Evolutionary conservation across 2,113 vertebrate species (phyloP).

Genomic region (Zapus hudsonius): DNA sequence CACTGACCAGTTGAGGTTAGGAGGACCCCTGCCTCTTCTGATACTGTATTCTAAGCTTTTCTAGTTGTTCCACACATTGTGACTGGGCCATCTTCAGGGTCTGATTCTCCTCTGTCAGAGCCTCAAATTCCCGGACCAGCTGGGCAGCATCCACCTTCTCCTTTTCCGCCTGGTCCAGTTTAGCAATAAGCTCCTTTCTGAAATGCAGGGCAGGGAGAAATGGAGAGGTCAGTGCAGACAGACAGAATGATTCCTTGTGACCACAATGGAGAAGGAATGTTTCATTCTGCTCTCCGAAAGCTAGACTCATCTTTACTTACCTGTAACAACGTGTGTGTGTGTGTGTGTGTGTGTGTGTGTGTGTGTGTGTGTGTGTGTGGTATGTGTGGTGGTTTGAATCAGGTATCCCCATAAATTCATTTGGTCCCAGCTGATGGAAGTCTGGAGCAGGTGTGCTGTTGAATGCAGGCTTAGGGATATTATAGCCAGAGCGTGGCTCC

Average conservation of each 20-base stretch:
- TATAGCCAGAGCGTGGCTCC: too few species aligned
- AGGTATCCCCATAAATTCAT: too few species aligned
- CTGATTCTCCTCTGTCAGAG: conserved; percentile 94
- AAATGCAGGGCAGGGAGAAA: background rate
- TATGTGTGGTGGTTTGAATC: too few species aligned
- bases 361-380: too few species aligned
- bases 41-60: conserved; percentile 92
- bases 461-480: too few species aligned
- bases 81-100: conserved; percentile 92
- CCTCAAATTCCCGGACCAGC: conserved; percentile 93
- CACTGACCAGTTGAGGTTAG: conserved; percentile 83
- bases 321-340: too few species aligned
- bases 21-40: conserved; percentile 93
- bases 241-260: background rate
- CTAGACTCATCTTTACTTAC: background rate
- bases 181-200: conserved; percentile 94
- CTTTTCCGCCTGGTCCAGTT: conserved; percentile 94
- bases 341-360: too few species aligned
- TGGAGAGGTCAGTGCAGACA: background rate
- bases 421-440: too few species aligned
- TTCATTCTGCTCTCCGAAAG: too few species aligned
- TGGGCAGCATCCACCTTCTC: conserved; percentile 91
- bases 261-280: background rate
- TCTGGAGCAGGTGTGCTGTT: too few species aligned
- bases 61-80: conserved; percentile 93